Base-by-base conservation (phyloP, 2,797 vertebrate genomes). In the Crenichthys baileyi region DNA sequence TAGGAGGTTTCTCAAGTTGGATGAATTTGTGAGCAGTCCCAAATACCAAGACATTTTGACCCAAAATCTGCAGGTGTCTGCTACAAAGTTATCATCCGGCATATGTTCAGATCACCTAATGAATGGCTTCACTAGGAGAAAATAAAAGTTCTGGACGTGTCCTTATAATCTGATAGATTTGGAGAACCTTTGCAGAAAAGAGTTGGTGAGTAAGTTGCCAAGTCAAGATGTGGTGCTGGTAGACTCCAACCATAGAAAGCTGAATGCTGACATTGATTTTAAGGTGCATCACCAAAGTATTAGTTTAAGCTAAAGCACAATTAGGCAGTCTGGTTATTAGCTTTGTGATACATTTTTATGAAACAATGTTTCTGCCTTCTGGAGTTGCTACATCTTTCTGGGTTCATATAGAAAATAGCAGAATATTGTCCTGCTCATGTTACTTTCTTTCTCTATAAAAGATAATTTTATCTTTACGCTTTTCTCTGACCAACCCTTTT, bases 361-460 rank as follows among this genome's bases (percentile, higher is more conserved):
- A n/a, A 58, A 16, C 13, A 51, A 5, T 11, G 24, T 58, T 2
- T 58, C 55, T 58, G 24, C 22, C 55, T 26, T 58, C 24, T 58
- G 24, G 8, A 58, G 9, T 58, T 58, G 41, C 71, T 75, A 41
- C 20, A 79, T 72, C 26, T 3, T 58, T 56, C 60, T 71, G 68
- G 70, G 82, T 75, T 83, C 48, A 31, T 16, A 75, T 79, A 41
- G 68, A 67, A 50, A 51, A 26, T 73, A 67, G 77, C 67, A 60
- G 61, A 67, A 29, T 8, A 31, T 29, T 56, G 46, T 11, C 1
- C 9, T 46, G 68, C 70, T 67, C 29, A 41, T 70, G 67, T 75
- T 72, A 56, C 48, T 70, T 67, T 72, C 72, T 71, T 88, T 84
- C 77, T 60, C 76, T 83, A 86, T 86, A 78, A 91, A 94, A 89